These are phyloP conservation scores for Tinamus guttatus DNA, from an alignment of 2,113 vertebrate species.

Conservation along the genomic window DNA sequence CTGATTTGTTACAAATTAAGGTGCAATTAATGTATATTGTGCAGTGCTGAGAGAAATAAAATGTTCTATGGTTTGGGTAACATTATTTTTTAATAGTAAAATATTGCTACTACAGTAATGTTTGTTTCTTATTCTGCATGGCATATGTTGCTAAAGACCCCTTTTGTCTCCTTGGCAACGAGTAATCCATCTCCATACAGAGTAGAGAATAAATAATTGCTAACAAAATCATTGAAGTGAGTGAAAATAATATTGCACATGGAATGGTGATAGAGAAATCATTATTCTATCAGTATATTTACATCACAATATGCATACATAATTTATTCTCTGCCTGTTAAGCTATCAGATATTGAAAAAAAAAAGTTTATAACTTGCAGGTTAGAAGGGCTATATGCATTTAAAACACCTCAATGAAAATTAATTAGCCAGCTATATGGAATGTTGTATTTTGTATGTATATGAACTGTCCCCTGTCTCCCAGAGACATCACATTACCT, in stretches of 20 bases:
- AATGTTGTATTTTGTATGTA: background rate
- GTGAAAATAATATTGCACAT: background rate
- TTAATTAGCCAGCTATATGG: background rate
- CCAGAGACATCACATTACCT: background rate
- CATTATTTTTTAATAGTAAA: background rate
- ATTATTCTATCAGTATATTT: background rate
- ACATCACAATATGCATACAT: background rate
- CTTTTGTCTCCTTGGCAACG: slow-evolving; percentile 62
- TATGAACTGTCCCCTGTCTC: background rate
- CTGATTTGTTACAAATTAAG: background rate
- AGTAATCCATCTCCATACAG: slow-evolving; percentile 10
- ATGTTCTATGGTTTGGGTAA: background rate
- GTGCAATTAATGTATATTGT: background rate
- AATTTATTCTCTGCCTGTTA: background rate
- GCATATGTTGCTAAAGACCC: background rate
- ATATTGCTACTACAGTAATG: background rate
- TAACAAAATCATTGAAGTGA: background rate
- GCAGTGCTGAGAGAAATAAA: background rate
- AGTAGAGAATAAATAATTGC: slow-evolving; percentile 21
- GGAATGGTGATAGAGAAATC: background rate
- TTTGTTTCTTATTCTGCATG: slow-evolving; percentile 39
- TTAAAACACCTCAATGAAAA: background rate
- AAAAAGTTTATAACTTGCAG: background rate
- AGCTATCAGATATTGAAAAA: background rate
- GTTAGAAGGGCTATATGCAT: background rate